phyloP scores from a whole-genome alignment of 2,113 vertebrate genomes.

The Tenrec ecaudatus region DNA sequence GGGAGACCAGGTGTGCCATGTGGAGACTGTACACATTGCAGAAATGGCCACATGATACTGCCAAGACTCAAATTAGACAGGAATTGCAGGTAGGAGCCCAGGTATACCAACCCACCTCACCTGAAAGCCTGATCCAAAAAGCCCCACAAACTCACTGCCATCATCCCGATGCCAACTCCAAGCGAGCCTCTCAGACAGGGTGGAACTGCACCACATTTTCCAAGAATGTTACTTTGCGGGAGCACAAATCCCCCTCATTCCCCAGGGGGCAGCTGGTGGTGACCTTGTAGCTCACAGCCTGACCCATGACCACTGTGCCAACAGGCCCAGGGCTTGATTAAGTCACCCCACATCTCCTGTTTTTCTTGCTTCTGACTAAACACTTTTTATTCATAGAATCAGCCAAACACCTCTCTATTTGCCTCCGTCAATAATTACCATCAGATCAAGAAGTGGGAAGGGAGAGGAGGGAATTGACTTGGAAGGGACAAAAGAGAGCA shows the following conservation, averaged over 20 bases:
- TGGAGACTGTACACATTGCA: background rate
- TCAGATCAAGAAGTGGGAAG: no score
- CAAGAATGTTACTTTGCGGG: no score
- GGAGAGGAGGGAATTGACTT: background rate
- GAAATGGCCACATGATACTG: background rate
- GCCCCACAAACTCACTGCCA: no score
- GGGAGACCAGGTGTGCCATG: background rate
- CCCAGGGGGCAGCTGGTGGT: no score
- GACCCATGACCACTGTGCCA: background rate
- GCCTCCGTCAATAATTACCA: background rate
- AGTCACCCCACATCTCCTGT: background rate
- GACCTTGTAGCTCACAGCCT: no score
- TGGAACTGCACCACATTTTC: no score
- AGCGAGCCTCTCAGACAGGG: no score
- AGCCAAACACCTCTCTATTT: background rate
- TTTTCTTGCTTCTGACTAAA: background rate
- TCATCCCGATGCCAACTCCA: no score
- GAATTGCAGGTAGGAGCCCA: background rate
- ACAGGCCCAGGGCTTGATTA: background rate
- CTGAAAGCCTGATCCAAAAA: background rate
- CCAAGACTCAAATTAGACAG: background rate
- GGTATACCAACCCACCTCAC: background rate
- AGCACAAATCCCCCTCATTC: no score
- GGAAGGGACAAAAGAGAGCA: background rate
- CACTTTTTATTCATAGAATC: background rate